Evolutionary conservation across 1,140 invertebrate genomes (phyloP).

Genomic region (Drosophila rufa): DNA sequence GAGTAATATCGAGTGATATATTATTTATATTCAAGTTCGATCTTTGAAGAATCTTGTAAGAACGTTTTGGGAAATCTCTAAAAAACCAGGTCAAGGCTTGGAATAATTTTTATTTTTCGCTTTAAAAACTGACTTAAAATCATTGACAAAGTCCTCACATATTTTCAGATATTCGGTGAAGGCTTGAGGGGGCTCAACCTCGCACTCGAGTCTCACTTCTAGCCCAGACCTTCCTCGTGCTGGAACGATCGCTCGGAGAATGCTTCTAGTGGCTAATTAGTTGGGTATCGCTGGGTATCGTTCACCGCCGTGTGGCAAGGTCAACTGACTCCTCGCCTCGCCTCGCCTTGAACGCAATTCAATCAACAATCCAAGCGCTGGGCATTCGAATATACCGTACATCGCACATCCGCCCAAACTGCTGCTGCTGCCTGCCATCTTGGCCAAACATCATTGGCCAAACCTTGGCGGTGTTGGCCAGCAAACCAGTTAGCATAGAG

Average conservation of each 20-base stretch:
- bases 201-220: constrained; percentile 29
- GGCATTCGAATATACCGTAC: constrained; percentile 27
- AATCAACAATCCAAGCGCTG: constrained; percentile 6
- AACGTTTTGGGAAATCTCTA: too few species aligned
- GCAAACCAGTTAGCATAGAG: constrained; percentile 9
- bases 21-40: too few species aligned
- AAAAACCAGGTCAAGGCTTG: too few species aligned
- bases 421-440: constrained; percentile 28
- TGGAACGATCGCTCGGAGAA: constrained; percentile 12
- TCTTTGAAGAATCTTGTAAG: too few species aligned
- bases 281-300: constrained; percentile 4
- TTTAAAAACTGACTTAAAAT: background rate
- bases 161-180: constrained; percentile 3
- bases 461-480: constrained; percentile 18
- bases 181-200: constrained; percentile 10
- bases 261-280: constrained; percentile 35
- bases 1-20: too few species aligned
- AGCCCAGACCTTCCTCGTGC: constrained; percentile 38
- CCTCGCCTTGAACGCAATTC: constrained; percentile 40
- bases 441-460: constrained; percentile 28
- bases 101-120: too few species aligned
- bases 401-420: constrained; percentile 28
- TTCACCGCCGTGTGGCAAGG: constrained; percentile 22
- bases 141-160: background rate
- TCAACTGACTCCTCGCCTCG: constrained; percentile 23